Conservation (phyloP, 2,888 invertebrate species). For the Aleiodes alternator region DNA sequence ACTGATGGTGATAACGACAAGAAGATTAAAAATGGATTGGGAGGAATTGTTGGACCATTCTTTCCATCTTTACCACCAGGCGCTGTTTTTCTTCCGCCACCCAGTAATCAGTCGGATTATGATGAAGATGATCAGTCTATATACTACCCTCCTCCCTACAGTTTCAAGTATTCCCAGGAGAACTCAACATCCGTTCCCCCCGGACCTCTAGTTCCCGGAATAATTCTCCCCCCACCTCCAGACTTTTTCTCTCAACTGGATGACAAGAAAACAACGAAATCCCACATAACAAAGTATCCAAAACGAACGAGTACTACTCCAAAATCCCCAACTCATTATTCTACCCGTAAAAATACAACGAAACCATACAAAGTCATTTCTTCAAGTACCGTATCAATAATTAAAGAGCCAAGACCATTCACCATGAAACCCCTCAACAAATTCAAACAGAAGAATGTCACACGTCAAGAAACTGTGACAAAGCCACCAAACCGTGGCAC, state of each 20-base stretch:
- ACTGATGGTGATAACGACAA: conserved; percentile 77
- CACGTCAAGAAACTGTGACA: conserved; percentile 43
- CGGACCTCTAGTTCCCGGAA: conserved; percentile 91
- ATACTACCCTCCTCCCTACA: conserved; percentile 94
- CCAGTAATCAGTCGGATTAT: conserved; percentile 83
- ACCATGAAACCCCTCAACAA: conserved; percentile 51
- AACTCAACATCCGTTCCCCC: conserved; percentile 87
- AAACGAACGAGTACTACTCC: conserved; percentile 62
- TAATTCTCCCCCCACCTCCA: conserved; percentile 91
- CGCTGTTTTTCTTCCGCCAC: conserved; percentile 77
- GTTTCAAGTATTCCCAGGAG: conserved; percentile 88
- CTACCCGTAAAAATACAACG: conserved; percentile 62
- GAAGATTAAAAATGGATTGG: conserved; percentile 76
- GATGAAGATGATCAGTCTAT: conserved; percentile 94
- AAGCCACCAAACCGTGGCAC: conserved; percentile 44
- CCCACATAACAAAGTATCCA: conserved; percentile 60
- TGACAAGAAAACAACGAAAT: conserved; percentile 68
- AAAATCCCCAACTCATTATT: conserved; percentile 56
- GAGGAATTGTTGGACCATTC: conserved; percentile 65
- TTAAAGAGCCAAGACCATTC: conserved; percentile 40
- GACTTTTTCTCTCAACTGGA: conserved; percentile 88
- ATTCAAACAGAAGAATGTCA: conserved; percentile 72
- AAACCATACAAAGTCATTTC: conserved; percentile 61
- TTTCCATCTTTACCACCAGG: conserved; percentile 81
- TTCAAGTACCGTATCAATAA: conserved; percentile 22